Evolutionary conservation across 2,888 invertebrate genomes (phyloP).

Genomic region (Dicyrtoma fusca): DNA sequence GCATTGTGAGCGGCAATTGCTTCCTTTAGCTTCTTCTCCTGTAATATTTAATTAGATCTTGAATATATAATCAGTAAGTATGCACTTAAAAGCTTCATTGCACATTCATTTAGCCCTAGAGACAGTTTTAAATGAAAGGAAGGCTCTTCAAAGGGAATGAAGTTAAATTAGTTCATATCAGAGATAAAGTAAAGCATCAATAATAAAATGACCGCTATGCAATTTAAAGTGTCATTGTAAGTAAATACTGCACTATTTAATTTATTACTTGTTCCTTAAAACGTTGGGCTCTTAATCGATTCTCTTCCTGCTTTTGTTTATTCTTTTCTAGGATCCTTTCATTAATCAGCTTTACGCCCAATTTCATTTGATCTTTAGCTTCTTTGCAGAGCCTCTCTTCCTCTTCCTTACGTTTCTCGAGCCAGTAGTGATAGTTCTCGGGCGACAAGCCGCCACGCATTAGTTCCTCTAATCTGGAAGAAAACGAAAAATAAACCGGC

Average conservation of each 20-base stretch:
- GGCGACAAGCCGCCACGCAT: constrained; percentile 22
- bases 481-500: no score
- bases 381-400: constrained; percentile 6
- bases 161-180: no score
- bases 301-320: constrained; percentile 16
- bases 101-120: neutral
- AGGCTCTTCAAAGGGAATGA: neutral
- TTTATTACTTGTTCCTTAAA: constrained; percentile 9
- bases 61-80: no score
- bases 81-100: no score
- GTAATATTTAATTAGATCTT: no score
- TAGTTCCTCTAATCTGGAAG: constrained; percentile 11
- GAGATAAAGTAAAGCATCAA: no score
- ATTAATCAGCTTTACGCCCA: neutral
- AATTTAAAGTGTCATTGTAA: no score
- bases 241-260: no score
- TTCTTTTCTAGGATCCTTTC: constrained; percentile 1
- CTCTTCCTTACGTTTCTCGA: constrained; percentile 23
- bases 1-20: neutral
- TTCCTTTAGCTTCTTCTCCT: constrained; percentile 22
- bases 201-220: no score
- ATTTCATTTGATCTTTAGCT: constrained; percentile 17
- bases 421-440: constrained; percentile 22
- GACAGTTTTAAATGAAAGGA: neutral
- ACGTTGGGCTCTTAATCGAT: constrained; percentile 13